Percentiles rank a stretch among this genome's conserved stretches.
These are phyloP conservation scores for Thymelicus acteon DNA, from an alignment of 2,888 invertebrate species.

Conservation along the genomic window DNA sequence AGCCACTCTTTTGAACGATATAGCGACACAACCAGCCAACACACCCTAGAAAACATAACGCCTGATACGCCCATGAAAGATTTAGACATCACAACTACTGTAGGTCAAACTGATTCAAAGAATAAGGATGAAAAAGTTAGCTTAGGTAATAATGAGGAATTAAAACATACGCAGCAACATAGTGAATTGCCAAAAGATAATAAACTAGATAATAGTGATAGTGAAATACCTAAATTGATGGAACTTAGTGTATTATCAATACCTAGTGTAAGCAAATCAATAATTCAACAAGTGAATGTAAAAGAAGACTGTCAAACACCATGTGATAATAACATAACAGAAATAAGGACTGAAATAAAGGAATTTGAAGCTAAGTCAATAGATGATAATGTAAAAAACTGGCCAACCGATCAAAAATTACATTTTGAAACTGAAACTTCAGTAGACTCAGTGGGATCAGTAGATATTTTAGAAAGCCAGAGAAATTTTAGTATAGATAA, in stretches of 20 bases:
- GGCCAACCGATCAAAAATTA: slow-evolving; percentile 22
- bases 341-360: slow-evolving; percentile 67
- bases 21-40: slow-evolving; percentile 71
- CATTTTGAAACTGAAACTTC: slow-evolving; percentile 13
- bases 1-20: slow-evolving; percentile 79
- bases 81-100: slow-evolving; percentile 56
- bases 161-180: slow-evolving; percentile 47
- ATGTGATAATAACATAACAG: slow-evolving; percentile 73
- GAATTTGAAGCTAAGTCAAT: slow-evolving; percentile 76
- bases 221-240: slow-evolving; percentile 70
- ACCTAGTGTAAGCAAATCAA: slow-evolving; percentile 73
- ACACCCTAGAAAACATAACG: slow-evolving; percentile 73
- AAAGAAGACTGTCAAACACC: slow-evolving; percentile 77
- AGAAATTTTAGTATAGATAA: slow-evolving; percentile 21
- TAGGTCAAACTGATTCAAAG: slow-evolving; percentile 48
- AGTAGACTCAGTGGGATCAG: slow-evolving; percentile 14
- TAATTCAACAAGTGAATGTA: slow-evolving; percentile 66
- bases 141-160: slow-evolving; percentile 51
- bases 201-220: slow-evolving; percentile 66
- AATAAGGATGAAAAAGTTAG: slow-evolving; percentile 45
- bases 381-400: slow-evolving; percentile 55
- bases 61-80: slow-evolving; percentile 76
- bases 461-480: slow-evolving; percentile 33
- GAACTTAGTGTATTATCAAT: slow-evolving; percentile 73
- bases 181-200: slow-evolving; percentile 70